Base-by-base conservation (phyloP, 2,888 invertebrate species). In the Stenichneumon culpator region DNA sequence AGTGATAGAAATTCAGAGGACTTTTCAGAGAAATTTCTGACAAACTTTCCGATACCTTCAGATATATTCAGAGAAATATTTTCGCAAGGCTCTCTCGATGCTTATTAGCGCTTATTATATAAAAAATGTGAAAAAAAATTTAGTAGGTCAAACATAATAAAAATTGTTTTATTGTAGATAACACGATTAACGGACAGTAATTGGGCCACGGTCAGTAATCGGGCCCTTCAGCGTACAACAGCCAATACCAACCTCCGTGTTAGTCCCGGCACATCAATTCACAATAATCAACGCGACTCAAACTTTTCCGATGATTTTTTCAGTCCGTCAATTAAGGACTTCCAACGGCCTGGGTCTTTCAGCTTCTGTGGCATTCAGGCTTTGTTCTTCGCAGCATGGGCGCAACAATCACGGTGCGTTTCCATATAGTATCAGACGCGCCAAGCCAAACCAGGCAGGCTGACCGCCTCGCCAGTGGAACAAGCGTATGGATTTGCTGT, bases 371-470 rank as follows among this genome's bases (percentile, higher is more conserved):
- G 60, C 14, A 44, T 25, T 14, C 19, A 52, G 78, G 67, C 72
- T 78, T 82, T 73, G 74, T 70, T 54, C 47, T n/a, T 28, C 65
- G 50, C 19, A 47, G 74, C 63, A 32, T 16, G 28, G 74, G 60
- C 19, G 77, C 47, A 81, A 84, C 84, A 84, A 77, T 84, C 36
- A 72, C n/a, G 70, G 63, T 63, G 79, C 63, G 19, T 74, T 79
- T 63, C 63, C 25, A 68, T 50, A 50, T 47, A 47, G 79, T 69
- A 74, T 74, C 69, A 52, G 69, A 75, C 79, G 83, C 63, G 74
- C 63, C 79, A 70, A 63, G 52, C 69, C 63, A 52, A 65, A 79
- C 79, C 65, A 82, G 60, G 82, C 77, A 82, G 82, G 79, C 82
- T 70, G 82, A 82, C 81, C 74, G 67, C 68, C 36, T 78, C 65